Evolutionary conservation across 2,888 invertebrate species (phyloP), one percentile per base, ranked within the genome.

Genomic region (Tolmerus cingulatus): DNA sequence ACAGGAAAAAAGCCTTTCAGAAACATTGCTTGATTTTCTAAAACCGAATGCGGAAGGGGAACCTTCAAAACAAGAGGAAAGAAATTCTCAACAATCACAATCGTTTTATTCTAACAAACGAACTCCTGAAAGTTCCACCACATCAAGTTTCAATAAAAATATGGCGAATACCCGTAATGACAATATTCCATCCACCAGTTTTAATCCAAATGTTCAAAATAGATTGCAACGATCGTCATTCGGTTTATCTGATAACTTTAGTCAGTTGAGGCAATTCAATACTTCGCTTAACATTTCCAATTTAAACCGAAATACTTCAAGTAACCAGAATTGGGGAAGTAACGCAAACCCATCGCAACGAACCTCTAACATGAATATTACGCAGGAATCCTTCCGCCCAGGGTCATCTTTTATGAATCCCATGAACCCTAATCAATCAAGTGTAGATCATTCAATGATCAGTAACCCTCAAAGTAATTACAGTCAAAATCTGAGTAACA

Each of bases 1-100:
- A 27, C 90, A 87, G 81, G 89, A 89, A 87, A 90, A 90, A 89
- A 89, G 89, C 8, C 85, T 90, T 1, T 90, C 90, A 2, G 90
- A 90, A 74, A 90, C 90, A 2, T 88, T 90, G 19, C 89, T 90
- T 74, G 90, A 90, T 66, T 89, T 90, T 76, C 40, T 90, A 16
- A 90, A 90, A 81, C 89, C 90, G 0, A 37, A 86, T 7, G n/a
- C 19, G 27, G 66, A 66, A 66, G 27, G 5, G 3, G 66, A 40
- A 40, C 34, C 77, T 34, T 16, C 77, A 77, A 30, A 37, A 14
- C 30, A 34, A 30, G 14, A 0, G n/a, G 34, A 77, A 7, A 46
- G 16, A 5, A 51, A n/a, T 5, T 51, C n/a, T 2, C 76, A 76
- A 7, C 37, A 30, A 19, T 77, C 77, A n/a, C 34, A 19, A 7